These are phyloP conservation scores for Chymomyza caudatula DNA, from an alignment of 2,888 invertebrate genomes.

Conservation along the genomic window DNA sequence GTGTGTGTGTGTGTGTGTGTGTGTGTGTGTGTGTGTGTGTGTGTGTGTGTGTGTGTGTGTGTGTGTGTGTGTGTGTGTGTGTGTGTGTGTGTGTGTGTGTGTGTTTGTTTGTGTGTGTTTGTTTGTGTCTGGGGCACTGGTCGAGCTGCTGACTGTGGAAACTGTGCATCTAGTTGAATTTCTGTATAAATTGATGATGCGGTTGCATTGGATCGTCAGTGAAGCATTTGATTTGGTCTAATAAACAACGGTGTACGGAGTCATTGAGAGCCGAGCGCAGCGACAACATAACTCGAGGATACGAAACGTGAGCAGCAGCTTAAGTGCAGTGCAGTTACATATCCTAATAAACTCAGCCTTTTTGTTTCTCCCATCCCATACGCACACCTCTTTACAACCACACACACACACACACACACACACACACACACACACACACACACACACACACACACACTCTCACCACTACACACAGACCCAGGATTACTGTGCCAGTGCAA, in stretches of 20 bases:
- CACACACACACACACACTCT: not conserved
- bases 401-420: not conserved
- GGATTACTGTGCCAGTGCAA: constrained; percentile 72
- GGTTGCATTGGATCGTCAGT: constrained; percentile 77
- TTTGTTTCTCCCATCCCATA: constrained; percentile 52
- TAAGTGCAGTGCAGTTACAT: constrained; percentile 27
- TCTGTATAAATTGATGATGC: constrained; percentile 79
- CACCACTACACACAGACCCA: constrained; percentile 56
- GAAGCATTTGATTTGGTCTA: constrained; percentile 78
- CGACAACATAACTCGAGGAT: constrained; percentile 48
- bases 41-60: constrained; percentile 28
- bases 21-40: constrained; percentile 29
- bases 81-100: too few species aligned
- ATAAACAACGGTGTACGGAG: constrained; percentile 75
- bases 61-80: constrained; percentile 29
- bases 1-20: constrained; percentile 28
- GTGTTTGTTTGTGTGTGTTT: constrained; percentile 26
- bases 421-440: constrained; percentile 60
- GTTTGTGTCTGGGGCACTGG: constrained; percentile 34
- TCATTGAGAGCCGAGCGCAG: constrained; percentile 34
- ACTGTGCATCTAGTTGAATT: constrained; percentile 56
- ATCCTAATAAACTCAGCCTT: constrained; percentile 43
- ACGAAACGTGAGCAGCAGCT: constrained; percentile 54
- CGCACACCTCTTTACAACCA: constrained; percentile 11
- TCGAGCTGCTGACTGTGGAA: constrained; percentile 9